Conservation (phyloP, 1,140 invertebrate species). For the Drosophila nikananu region DNA sequence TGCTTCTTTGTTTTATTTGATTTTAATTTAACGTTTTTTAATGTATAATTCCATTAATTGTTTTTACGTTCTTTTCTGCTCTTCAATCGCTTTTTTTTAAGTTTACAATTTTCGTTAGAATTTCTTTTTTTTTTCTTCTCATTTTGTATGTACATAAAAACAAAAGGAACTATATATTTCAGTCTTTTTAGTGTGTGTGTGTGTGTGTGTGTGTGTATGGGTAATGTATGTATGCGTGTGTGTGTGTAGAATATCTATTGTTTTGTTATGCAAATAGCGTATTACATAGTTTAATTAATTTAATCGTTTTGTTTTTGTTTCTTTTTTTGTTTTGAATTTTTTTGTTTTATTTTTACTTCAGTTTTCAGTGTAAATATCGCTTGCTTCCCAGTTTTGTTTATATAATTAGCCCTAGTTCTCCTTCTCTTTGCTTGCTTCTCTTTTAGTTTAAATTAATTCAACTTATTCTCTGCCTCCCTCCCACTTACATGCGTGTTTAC, state of each 20-base stretch:
- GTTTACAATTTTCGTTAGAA: constrained; percentile 79
- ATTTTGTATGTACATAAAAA: constrained; percentile 84
- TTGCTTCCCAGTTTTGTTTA: constrained; percentile 65
- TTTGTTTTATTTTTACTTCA: constrained; percentile 42
- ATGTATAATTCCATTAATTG: constrained; percentile 82
- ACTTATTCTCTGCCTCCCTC: constrained; percentile 22
- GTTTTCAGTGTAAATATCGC: constrained; percentile 63
- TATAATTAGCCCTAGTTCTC: constrained; percentile 53
- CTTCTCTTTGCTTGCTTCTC: constrained; percentile 20
- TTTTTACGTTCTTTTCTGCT: constrained; percentile 63
- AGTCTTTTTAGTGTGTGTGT: constrained; percentile 85
- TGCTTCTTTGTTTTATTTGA: constrained; percentile 44
- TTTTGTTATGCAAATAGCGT: constrained; percentile 56
- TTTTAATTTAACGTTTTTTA: constrained; percentile 65
- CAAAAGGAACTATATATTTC: constrained; percentile 86
- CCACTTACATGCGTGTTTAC: constrained; percentile 16
- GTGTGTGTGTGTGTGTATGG: constrained; percentile 32
- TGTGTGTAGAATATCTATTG: constrained; percentile 69
- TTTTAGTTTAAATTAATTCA: constrained; percentile 41
- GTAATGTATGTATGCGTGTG: constrained; percentile 37
- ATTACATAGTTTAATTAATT: constrained; percentile 55
- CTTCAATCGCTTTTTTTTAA: constrained; percentile 33
- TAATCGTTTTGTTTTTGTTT: constrained; percentile 40
- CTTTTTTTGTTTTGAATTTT: constrained; percentile 4
- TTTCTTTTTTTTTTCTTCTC: constrained; percentile 52